Evolutionary conservation across 2,888 invertebrate genomes (phyloP).

Genomic region (Stenodema calcarata): DNA sequence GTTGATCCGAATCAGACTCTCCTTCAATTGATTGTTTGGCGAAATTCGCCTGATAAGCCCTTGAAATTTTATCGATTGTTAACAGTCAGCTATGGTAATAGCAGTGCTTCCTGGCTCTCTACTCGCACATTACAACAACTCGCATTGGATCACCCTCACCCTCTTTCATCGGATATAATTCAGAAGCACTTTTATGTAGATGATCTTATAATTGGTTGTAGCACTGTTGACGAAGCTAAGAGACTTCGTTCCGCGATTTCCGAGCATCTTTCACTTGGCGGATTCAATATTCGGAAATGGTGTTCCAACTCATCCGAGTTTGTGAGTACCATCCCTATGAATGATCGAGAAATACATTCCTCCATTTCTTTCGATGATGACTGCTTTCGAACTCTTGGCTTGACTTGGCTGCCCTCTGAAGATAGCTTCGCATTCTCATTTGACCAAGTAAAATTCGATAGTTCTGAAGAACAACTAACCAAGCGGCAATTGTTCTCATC

Average conservation of each 20-base stretch:
- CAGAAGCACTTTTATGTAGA: constrained; percentile 24
- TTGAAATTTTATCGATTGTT: too few relatives aligned
- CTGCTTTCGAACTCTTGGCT: constrained; percentile 4
- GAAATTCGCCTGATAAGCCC: constrained; percentile 47
- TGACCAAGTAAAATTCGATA: neutral
- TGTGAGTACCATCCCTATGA: neutral
- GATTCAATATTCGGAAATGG: constrained; percentile 24
- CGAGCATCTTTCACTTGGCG: neutral
- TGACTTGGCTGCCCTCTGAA: constrained; percentile 13
- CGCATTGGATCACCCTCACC: neutral
- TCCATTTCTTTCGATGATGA: constrained; percentile 14
- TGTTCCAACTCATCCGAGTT: neutral
- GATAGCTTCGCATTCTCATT: constrained; percentile 10
- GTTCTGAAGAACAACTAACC: neutral
- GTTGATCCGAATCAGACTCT: too few relatives aligned
- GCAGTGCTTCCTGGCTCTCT: too few relatives aligned
- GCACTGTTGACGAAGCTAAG: neutral
- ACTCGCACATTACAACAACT: too few relatives aligned
- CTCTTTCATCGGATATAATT: too few relatives aligned
- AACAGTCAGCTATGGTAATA: too few relatives aligned
- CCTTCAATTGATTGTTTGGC: constrained; percentile 58
- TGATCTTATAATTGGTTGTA: constrained; percentile 4
- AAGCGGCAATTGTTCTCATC: neutral
- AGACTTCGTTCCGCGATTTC: neutral
- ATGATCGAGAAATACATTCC: neutral